These are phyloP conservation scores for Zootoca vivipara DNA, from an alignment of 2,113 vertebrate genomes.

Conservation along the genomic window DNA sequence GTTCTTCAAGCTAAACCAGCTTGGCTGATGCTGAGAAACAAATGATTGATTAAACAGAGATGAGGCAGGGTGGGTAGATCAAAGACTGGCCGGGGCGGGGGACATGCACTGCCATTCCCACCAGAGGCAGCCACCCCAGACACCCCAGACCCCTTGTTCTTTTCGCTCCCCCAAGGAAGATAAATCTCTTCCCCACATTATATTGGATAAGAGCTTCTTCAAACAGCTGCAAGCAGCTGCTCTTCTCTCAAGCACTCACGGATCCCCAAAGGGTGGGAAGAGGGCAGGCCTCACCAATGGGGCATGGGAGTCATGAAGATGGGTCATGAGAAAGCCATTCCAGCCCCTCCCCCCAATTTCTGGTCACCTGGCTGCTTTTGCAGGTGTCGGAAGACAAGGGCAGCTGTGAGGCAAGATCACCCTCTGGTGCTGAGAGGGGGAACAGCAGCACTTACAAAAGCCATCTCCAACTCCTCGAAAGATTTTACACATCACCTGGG, in stretches of 20 bases:
- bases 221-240: neutral
- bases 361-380: neutral
- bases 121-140: neutral
- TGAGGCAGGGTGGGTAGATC: too few relatives aligned
- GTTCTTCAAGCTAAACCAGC: too few relatives aligned
- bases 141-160: neutral
- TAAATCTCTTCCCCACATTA: neutral
- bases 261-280: neutral
- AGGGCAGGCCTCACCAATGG: neutral
- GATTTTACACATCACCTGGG: too few relatives aligned
- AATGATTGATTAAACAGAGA: neutral
- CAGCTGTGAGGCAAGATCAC: neutral
- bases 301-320: neutral
- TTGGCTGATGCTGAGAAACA: neutral
- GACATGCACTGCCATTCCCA: neutral
- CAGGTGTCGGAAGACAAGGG: neutral
- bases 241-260: neutral
- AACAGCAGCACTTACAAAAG: neutral
- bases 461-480: too few relatives aligned
- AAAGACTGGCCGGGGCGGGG: too few relatives aligned
- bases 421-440: neutral
- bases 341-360: neutral
- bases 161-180: too few relatives aligned
- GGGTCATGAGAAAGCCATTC: neutral
- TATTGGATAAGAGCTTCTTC: neutral